phyloP scores from a whole-genome alignment of 2,888 invertebrate genomes.

The Ligdia adustata region DNA sequence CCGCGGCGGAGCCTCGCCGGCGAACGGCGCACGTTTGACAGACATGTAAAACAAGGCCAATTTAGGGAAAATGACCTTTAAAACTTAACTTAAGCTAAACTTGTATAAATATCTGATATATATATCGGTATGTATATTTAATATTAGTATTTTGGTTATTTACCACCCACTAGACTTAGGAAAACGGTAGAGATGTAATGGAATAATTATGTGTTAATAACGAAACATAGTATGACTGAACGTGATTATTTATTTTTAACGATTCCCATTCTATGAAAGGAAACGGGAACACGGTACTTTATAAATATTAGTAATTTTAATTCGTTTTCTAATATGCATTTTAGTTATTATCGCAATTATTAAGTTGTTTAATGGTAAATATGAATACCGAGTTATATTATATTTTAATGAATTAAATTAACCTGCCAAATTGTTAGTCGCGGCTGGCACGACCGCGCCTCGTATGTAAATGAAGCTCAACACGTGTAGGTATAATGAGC shows the following conservation, averaged over 20 bases:
- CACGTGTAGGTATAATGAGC: slow-evolving; percentile 70
- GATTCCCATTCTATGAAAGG: slow-evolving; percentile 70
- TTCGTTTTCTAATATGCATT: slow-evolving; percentile 79
- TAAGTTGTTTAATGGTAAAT: slow-evolving; percentile 72
- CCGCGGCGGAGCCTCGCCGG: slow-evolving; percentile 36
- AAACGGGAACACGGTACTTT: slow-evolving; percentile 66
- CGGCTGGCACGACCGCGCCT: neutral
- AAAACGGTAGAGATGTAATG: slow-evolving; percentile 79
- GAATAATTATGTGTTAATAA: slow-evolving; percentile 82
- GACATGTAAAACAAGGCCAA: slow-evolving; percentile 79
- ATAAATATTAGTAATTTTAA: slow-evolving; percentile 83
- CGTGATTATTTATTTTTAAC: slow-evolving; percentile 77
- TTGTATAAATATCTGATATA: slow-evolving; percentile 84
- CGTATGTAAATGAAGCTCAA: slow-evolving; percentile 76
- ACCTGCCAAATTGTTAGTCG: slow-evolving; percentile 78
- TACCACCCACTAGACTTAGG: slow-evolving; percentile 83
- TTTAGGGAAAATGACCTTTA: slow-evolving; percentile 81
- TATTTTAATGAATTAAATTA: slow-evolving; percentile 77
- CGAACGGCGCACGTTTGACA: slow-evolving; percentile 64
- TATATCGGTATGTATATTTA: slow-evolving; percentile 83
- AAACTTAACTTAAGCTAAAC: slow-evolving; percentile 83
- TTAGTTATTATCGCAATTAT: slow-evolving; percentile 80
- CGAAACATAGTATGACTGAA: slow-evolving; percentile 81
- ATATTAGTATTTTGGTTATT: slow-evolving; percentile 84
- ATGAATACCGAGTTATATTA: slow-evolving; percentile 71